phyloP scores from a whole-genome alignment of 1,140 invertebrate species.

The Drosophila pandora region DNA sequence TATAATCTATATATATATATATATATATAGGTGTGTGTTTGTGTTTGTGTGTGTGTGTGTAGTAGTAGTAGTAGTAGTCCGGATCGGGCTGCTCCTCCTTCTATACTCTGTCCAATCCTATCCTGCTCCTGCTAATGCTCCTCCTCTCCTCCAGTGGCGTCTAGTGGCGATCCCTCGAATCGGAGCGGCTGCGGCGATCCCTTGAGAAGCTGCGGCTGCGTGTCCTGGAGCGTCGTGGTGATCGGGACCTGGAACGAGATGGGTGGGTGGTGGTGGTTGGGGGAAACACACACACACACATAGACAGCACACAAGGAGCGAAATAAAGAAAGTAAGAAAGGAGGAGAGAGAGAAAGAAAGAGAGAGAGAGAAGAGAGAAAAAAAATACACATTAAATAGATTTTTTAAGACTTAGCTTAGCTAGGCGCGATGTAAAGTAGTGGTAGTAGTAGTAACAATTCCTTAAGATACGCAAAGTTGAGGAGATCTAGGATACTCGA shows the following conservation, averaged over 20 bases:
- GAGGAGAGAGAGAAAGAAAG: slow-evolving; percentile 3
- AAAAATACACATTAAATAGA: slow-evolving; percentile 75
- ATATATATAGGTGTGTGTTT: slow-evolving; percentile 12
- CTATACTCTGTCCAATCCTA: neutral
- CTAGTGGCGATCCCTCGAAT: slow-evolving; percentile 85
- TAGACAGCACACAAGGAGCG: slow-evolving; percentile 9
- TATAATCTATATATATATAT: slow-evolving; percentile 21
- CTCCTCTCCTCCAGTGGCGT: neutral
- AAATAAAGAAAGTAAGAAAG: slow-evolving; percentile 13
- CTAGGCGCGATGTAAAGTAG: slow-evolving; percentile 8
- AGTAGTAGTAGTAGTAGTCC: slow-evolving; percentile 10
- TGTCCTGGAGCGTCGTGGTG: slow-evolving; percentile 84
- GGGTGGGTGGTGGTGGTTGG: slow-evolving; percentile 13
- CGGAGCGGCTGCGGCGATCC: slow-evolving; percentile 84
- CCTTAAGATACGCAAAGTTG: slow-evolving; percentile 45
- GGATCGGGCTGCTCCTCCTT: neutral
- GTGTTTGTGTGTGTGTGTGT: neutral
- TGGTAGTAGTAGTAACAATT: slow-evolving; percentile 29
- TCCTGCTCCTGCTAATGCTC: neutral
- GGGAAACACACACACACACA: slow-evolving; percentile 25
- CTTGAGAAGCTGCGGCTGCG: slow-evolving; percentile 84
- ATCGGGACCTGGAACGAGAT: slow-evolving; percentile 85
- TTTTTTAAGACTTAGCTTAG: slow-evolving; percentile 39
- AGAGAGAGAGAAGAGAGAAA: slow-evolving; percentile 19
- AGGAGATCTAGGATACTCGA: slow-evolving; percentile 9